phyloP scores from a whole-genome alignment of 1,140 invertebrate species.

The Papilio helenus region DNA sequence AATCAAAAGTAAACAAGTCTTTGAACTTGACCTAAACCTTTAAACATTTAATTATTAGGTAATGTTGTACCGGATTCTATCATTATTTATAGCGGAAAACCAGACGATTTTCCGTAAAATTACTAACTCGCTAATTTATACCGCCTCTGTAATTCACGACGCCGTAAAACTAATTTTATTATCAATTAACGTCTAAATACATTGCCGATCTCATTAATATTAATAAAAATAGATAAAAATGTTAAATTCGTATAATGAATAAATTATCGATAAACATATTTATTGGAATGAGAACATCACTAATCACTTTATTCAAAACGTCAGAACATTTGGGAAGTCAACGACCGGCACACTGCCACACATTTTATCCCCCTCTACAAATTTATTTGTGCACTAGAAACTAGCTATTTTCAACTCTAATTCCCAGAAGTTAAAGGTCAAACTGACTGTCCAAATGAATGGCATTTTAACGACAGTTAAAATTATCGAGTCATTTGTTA shows the following conservation, averaged over 20 bases:
- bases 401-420: conserved; percentile 40
- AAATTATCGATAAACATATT: conserved; percentile 34
- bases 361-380: conserved; percentile 50
- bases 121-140: neutral
- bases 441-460: neutral
- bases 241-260: conserved; percentile 10
- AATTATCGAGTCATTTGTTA: conserved; percentile 24
- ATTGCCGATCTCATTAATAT: conserved; percentile 5
- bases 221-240: neutral
- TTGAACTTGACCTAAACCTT: conserved; percentile 2
- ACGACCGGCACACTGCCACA: conserved; percentile 71
- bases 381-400: conserved; percentile 9
- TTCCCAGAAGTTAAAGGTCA: conserved; percentile 19
- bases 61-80: neutral
- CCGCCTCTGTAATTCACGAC: neutral
- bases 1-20: too few relatives aligned
- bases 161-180: conserved; percentile 11
- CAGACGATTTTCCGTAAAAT: neutral
- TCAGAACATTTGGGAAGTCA: conserved; percentile 66
- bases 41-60: neutral
- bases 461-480: conserved; percentile 29
- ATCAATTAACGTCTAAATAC: conserved; percentile 5
- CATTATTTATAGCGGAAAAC: neutral
- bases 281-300: conserved; percentile 48
- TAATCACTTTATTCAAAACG: conserved; percentile 63